Conservation (phyloP, 1,140 invertebrate species). For the Drosophila quadrilineata region DNA sequence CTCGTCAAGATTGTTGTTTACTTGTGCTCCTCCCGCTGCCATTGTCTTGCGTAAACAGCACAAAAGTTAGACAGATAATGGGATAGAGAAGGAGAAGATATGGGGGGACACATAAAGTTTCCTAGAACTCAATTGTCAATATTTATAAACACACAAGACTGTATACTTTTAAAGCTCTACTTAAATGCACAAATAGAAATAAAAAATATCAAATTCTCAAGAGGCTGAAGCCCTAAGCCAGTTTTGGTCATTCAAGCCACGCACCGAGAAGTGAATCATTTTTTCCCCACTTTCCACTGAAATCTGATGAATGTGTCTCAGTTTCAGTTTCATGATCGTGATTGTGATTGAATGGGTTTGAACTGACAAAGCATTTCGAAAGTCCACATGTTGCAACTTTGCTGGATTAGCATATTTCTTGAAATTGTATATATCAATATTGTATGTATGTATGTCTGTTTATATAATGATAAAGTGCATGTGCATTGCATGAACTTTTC, state of each 20-base stretch:
- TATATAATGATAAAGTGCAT: not conserved
- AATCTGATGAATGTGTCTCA: conserved; percentile 58
- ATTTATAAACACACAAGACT: conserved; percentile 54
- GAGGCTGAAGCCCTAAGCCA: too few species aligned
- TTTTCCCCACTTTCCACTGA: conserved; percentile 36
- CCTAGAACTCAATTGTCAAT: conserved; percentile 66
- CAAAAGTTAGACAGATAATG: not conserved
- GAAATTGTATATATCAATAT: conserved; percentile 45
- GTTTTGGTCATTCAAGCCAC: conserved; percentile 18
- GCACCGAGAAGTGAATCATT: conserved; percentile 28
- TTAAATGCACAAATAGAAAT: conserved; percentile 71
- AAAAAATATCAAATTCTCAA: conserved; percentile 14
- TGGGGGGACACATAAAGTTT: conserved; percentile 23
- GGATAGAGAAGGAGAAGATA: not conserved
- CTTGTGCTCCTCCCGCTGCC: not conserved
- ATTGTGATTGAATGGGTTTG: conserved; percentile 19
- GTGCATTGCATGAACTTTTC: conserved; percentile 33
- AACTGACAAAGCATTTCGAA: conserved; percentile 29
- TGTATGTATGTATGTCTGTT: too few species aligned
- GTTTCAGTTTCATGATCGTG: too few species aligned
- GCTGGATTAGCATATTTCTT: conserved; percentile 40
- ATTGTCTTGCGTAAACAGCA: conserved; percentile 35
- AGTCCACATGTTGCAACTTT: conserved; percentile 25
- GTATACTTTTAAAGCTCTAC: conserved; percentile 48
- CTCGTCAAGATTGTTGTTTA: conserved; percentile 8